phyloP scores from a whole-genome alignment of 2,888 invertebrate genomes.

The Chaetogeoica ovagalla region DNA sequence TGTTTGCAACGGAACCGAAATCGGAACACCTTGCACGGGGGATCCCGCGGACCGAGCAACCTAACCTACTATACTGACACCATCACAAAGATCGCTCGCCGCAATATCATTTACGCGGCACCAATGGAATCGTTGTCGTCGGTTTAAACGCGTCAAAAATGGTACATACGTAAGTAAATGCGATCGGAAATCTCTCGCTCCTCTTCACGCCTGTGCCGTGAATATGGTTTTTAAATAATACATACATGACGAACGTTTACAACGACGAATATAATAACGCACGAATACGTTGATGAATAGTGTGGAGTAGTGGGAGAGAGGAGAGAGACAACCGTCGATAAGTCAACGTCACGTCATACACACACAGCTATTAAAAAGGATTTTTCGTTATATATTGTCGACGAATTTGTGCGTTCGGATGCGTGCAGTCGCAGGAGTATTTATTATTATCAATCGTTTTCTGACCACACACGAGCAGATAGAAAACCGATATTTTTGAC shows the following conservation, averaged over 20 bases:
- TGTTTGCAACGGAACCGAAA: constrained; percentile 17
- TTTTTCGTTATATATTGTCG: constrained; percentile 4
- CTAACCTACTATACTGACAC: background rate
- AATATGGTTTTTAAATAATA: constrained; percentile 26
- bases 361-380: constrained; percentile 22
- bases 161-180: no score
- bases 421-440: background rate
- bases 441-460: constrained; percentile 37
- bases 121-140: constrained; percentile 32
- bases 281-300: constrained; percentile 22
- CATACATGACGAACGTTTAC: no score
- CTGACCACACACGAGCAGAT: constrained; percentile 38
- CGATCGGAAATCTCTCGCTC: background rate
- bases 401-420: background rate
- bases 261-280: background rate
- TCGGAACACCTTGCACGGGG: constrained; percentile 31
- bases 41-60: background rate
- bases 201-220: constrained; percentile 7
- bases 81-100: no score
- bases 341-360: constrained; percentile 28
- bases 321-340: constrained; percentile 28
- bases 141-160: no score
- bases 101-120: no score
- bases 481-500: constrained; percentile 41
- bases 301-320: background rate